phyloP scores from a whole-genome alignment of 2,888 invertebrate genomes.

The Diaphora mendica region DNA sequence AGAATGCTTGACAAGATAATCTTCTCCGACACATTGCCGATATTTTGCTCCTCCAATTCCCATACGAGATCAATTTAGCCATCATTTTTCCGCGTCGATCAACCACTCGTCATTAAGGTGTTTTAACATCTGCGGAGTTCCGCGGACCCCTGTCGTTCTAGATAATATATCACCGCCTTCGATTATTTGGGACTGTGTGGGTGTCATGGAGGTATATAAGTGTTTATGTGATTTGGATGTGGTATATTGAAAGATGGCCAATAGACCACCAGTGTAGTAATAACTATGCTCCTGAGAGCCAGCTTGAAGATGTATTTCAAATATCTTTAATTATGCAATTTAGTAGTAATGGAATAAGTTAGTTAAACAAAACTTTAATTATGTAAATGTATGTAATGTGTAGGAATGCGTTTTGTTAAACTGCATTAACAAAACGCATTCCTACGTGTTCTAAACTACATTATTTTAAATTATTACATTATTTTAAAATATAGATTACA shows the following conservation, averaged over 20 bases:
- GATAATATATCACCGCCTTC: slow-evolving; percentile 67
- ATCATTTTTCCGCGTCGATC: slow-evolving; percentile 46
- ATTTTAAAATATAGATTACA: no score
- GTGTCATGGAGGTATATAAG: background rate
- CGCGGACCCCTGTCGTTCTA: slow-evolving; percentile 42
- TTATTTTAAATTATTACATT: no score
- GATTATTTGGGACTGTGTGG: slow-evolving; percentile 36
- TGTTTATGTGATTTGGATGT: background rate
- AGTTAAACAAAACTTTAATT: no score
- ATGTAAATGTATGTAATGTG: no score
- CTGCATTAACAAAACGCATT: no score
- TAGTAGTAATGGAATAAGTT: no score
- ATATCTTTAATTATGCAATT: background rate
- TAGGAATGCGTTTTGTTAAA: no score
- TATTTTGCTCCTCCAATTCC: slow-evolving; percentile 26
- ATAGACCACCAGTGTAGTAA: no score
- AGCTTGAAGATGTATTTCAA: background rate
- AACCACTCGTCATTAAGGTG: slow-evolving; percentile 47
- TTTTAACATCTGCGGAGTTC: slow-evolving; percentile 40
- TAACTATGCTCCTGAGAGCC: background rate
- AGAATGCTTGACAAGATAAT: slow-evolving; percentile 15
- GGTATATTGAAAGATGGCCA: background rate
- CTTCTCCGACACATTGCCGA: slow-evolving; percentile 15
- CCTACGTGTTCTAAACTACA: no score
- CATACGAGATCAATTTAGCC: slow-evolving; percentile 42